Conservation (phyloP, 2,888 invertebrate genomes). For the Copidosoma aretas region DNA sequence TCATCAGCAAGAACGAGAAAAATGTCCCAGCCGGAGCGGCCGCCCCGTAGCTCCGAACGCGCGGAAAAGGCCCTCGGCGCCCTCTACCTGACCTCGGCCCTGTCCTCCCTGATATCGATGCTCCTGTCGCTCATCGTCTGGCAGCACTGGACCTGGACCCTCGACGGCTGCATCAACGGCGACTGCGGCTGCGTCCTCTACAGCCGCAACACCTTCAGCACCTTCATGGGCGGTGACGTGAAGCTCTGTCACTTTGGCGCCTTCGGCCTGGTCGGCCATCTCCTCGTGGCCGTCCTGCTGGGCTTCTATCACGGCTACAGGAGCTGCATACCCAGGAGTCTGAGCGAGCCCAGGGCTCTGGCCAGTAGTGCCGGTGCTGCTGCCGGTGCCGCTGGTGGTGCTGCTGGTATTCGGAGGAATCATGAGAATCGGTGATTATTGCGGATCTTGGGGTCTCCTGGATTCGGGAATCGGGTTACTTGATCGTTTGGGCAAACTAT, state of each 20-base stretch:
- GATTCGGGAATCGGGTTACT: too few species aligned
- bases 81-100: conserved; percentile 48
- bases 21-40: neutral
- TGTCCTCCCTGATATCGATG: conserved; percentile 50
- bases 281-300: conserved; percentile 50
- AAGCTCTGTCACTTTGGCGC: conserved; percentile 59
- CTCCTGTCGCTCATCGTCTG: conserved; percentile 53
- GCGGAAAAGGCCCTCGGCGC: conserved; percentile 50
- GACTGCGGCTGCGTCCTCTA: conserved; percentile 62
- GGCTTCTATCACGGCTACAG: conserved; percentile 60
- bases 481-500: too few species aligned
- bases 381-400: too few species aligned
- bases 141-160: conserved; percentile 59
- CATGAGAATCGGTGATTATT: neutral
- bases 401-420: neutral
- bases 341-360: conserved; percentile 46
- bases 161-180: conserved; percentile 57
- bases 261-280: conserved; percentile 52
- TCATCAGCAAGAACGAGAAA: neutral
- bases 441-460: too few species aligned
- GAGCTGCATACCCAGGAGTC: conserved; percentile 49
- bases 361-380: neutral
- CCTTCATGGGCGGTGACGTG: conserved; percentile 60
- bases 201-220: conserved; percentile 55
- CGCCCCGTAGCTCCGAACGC: conserved; percentile 8